These are phyloP conservation scores for Xylocopa sonorina DNA, from an alignment of 1,140 invertebrate species.

Conservation along the genomic window DNA sequence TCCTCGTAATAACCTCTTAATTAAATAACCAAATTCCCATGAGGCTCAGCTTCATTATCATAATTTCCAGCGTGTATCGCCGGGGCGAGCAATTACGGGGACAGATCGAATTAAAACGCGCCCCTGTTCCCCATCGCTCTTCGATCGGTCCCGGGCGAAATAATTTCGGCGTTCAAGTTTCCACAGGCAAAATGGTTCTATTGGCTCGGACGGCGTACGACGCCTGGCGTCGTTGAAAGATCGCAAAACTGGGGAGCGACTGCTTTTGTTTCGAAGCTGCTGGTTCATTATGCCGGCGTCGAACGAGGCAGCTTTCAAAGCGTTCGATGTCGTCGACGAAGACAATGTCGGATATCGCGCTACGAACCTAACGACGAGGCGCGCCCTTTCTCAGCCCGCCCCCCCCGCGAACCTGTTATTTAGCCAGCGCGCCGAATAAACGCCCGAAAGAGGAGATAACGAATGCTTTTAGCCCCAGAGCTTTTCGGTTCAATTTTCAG, in stretches of 20 bases:
- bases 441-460: slow-evolving; percentile 51
- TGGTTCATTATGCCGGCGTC: slow-evolving; percentile 3
- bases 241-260: neutral
- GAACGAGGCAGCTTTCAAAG: slow-evolving; percentile 1
- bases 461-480: slow-evolving; percentile 40
- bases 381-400: no score
- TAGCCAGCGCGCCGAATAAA: slow-evolving; percentile 4
- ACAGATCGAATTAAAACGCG: neutral
- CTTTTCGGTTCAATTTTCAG: no score
- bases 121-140: no score
- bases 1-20: neutral
- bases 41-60: no score
- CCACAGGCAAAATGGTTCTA: neutral
- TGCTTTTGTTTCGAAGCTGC: slow-evolving; percentile 22
- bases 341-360: slow-evolving; percentile 32
- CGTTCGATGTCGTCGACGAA: slow-evolving; percentile 7
- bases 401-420: slow-evolving; percentile 19
- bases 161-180: neutral
- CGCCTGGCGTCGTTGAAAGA: neutral
- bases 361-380: slow-evolving; percentile 8
- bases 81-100: neutral
- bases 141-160: neutral
- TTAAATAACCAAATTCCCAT: slow-evolving; percentile 11
- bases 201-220: neutral
- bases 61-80: slow-evolving; percentile 12